phyloP scores from a whole-genome alignment of 2,113 vertebrate species.

The Dasyornis broadbenti region DNA sequence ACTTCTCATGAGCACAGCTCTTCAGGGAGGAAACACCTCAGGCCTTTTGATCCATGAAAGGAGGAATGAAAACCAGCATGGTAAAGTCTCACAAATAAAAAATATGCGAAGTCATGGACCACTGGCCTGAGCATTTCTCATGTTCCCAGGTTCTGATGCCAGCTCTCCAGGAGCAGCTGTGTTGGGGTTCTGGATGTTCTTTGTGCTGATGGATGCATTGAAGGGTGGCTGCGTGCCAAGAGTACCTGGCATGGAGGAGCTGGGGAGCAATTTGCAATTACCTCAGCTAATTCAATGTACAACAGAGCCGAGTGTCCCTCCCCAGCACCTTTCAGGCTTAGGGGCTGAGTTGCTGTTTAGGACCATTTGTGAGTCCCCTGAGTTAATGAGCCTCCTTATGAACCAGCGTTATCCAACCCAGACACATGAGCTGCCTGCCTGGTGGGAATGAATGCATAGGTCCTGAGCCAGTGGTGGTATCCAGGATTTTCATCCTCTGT shows the following conservation, averaged over 20 bases:
- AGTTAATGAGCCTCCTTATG: not conserved
- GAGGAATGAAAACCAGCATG: not conserved
- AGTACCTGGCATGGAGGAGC: not conserved
- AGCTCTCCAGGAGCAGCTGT: not conserved
- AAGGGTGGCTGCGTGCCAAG: not conserved
- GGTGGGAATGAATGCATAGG: not conserved
- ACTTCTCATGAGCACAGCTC: not conserved
- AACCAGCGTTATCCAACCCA: not conserved
- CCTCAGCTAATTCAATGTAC: not conserved
- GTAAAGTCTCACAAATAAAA: not conserved
- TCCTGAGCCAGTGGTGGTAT: not conserved
- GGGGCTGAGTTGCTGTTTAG: fast-evolving
- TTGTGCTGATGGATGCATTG: not conserved
- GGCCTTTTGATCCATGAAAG: not conserved
- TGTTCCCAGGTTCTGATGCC: not conserved
- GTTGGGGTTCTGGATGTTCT: not conserved
- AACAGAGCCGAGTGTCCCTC: not conserved
- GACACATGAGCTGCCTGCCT: not conserved
- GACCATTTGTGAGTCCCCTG: not conserved
- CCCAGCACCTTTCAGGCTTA: not conserved
- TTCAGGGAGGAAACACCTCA: not conserved
- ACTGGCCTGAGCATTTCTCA: not conserved
- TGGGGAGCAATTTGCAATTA: not conserved
- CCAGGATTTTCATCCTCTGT: not conserved
- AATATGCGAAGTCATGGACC: not conserved